Conservation (phyloP, 2,113 vertebrate species). For the Muntiacus muntjak region DNA sequence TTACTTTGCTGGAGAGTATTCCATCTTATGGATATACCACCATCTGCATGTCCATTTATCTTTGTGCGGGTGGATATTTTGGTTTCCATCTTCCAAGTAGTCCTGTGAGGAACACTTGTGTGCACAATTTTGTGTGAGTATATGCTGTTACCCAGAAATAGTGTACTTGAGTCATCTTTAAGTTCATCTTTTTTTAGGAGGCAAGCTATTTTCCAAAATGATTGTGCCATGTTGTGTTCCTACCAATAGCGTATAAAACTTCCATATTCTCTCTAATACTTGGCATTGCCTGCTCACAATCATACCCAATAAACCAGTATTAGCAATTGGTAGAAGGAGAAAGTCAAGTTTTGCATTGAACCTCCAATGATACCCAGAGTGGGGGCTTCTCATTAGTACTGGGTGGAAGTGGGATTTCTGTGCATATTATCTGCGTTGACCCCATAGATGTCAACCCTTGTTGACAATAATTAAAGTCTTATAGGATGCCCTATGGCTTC, state of each 20-base stretch:
- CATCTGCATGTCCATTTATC: not conserved
- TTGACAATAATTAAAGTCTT: not conserved
- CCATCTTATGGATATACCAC: not conserved
- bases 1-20: not conserved
- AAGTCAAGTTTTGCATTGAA: not conserved
- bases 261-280: not conserved
- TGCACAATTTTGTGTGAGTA: not conserved
- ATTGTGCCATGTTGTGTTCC: not conserved
- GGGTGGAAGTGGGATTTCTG: not conserved
- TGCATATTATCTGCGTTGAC: not conserved
- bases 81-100: not conserved
- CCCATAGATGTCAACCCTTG: rapidly evolving
- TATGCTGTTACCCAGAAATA: not conserved
- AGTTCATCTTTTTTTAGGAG: not conserved
- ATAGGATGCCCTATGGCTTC: not conserved
- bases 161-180: not conserved
- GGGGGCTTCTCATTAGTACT: not conserved
- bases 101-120: not conserved
- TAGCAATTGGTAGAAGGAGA: not conserved
- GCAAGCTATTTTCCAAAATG: not conserved
- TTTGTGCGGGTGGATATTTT: not conserved
- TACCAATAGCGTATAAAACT: not conserved
- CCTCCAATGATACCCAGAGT: not conserved
- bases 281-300: not conserved
- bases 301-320: not conserved